Percentiles rank a stretch among this genome's conserved stretches.
phyloP scores from a whole-genome alignment of 2,888 invertebrate genomes.

The Meloe dianella region DNA sequence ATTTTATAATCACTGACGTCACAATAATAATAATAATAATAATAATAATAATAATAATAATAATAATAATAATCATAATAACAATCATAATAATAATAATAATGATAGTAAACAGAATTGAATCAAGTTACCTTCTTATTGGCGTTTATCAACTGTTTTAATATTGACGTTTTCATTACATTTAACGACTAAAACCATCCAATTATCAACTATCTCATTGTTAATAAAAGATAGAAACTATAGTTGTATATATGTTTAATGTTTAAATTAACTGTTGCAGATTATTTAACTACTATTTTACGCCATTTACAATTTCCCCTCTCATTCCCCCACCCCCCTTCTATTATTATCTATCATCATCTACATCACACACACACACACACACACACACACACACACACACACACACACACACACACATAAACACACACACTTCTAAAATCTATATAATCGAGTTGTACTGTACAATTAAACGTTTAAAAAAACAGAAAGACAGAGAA shows the following conservation, averaged over 20 bases:
- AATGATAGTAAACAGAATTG: not conserved
- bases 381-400: not conserved
- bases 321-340: not conserved
- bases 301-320: not conserved
- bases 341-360: not conserved
- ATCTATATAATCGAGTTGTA: not conserved
- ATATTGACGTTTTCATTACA: not conserved
- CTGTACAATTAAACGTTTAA: conserved; percentile 1
- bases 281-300: conserved; percentile 7
- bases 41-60: not conserved
- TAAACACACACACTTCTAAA: too few species aligned
- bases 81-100: not conserved
- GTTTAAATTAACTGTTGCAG: not conserved
- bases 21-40: not conserved
- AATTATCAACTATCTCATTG: not conserved
- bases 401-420: not conserved
- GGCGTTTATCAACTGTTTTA: not conserved
- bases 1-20: not conserved
- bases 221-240: not conserved
- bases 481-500: not conserved
- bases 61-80: not conserved
- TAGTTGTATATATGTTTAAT: not conserved
- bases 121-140: not conserved
- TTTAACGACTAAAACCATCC: not conserved
- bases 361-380: not conserved